Evolutionary conservation across 1,140 invertebrate species (phyloP).

Genomic region (Drosophila insularis): DNA sequence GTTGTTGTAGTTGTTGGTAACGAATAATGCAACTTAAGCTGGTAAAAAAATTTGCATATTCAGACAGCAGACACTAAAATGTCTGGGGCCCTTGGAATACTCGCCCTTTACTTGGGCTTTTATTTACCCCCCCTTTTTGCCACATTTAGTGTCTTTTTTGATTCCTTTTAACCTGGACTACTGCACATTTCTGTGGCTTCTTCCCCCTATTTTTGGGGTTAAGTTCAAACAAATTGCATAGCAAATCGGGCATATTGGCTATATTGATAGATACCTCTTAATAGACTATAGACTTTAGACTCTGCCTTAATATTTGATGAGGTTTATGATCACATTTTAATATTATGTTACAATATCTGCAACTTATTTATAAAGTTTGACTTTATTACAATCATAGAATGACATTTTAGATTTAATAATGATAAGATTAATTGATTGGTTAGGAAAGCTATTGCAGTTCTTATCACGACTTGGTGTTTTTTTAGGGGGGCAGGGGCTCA

Average conservation of each 20-base stretch:
- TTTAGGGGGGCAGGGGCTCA: too few relatives aligned
- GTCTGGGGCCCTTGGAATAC: slow-evolving; percentile 10
- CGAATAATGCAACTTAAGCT: slow-evolving; percentile 60
- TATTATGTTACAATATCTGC: too few relatives aligned
- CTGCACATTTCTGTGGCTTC: slow-evolving; percentile 45
- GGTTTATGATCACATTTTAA: too few relatives aligned
- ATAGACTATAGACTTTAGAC: too few relatives aligned
- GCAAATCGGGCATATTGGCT: background rate
- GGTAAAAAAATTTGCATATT: slow-evolving; percentile 56
- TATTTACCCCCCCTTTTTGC: slow-evolving; percentile 22
- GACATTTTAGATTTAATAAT: too few relatives aligned
- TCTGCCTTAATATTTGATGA: too few relatives aligned
- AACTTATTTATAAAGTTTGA: too few relatives aligned
- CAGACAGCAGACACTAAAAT: slow-evolving; percentile 36
- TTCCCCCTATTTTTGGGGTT: slow-evolving; percentile 30
- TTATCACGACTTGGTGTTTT: too few relatives aligned
- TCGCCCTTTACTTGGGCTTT: slow-evolving; percentile 20
- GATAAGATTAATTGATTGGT: too few relatives aligned
- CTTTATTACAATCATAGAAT: too few relatives aligned
- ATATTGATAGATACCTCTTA: background rate
- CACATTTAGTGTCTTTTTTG: slow-evolving; percentile 14
- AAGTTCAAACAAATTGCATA: slow-evolving; percentile 34
- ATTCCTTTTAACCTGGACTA: slow-evolving; percentile 25
- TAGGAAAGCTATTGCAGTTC: too few relatives aligned
- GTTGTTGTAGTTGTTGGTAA: background rate